These are phyloP conservation scores for Carposina sasakii DNA, from an alignment of 1,140 invertebrate genomes.

Conservation along the genomic window DNA sequence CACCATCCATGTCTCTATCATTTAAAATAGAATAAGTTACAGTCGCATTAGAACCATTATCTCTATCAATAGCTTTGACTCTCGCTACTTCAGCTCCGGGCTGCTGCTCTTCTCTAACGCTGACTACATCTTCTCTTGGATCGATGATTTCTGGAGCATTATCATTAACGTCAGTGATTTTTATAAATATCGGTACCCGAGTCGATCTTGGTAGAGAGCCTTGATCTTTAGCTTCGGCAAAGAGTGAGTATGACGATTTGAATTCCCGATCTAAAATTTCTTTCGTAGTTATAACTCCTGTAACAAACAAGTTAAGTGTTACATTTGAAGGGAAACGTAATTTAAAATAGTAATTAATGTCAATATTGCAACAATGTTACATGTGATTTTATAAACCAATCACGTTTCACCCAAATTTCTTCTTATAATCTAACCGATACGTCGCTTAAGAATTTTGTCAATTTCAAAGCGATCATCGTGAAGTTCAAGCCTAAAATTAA, in stretches of 20 bases:
- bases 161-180: constrained; percentile 90
- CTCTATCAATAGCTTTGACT: constrained; percentile 88
- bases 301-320: constrained; percentile 48
- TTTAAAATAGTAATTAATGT: too few relatives aligned
- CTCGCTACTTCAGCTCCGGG: constrained; percentile 87
- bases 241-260: constrained; percentile 83
- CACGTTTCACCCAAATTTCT: constrained; percentile 18
- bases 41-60: constrained; percentile 90
- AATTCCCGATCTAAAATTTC: constrained; percentile 88
- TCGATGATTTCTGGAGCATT: constrained; percentile 91
- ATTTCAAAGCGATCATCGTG: constrained; percentile 38
- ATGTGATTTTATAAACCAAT: too few relatives aligned
- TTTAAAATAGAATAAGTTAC: constrained; percentile 90
- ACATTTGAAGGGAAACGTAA: too few relatives aligned
- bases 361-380: too few relatives aligned
- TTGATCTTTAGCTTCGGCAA: constrained; percentile 89
- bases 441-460: constrained; percentile 28
- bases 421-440: constrained; percentile 9
- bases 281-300: constrained; percentile 89
- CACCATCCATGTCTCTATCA: constrained; percentile 87
- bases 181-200: constrained; percentile 82
- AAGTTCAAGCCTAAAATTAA: constrained; percentile 46
- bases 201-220: constrained; percentile 84
- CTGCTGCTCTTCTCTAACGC: constrained; percentile 90
- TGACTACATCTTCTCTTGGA: constrained; percentile 89